Base-by-base conservation (phyloP, 2,797 vertebrate genomes). In the Bovichtus variegatus region DNA sequence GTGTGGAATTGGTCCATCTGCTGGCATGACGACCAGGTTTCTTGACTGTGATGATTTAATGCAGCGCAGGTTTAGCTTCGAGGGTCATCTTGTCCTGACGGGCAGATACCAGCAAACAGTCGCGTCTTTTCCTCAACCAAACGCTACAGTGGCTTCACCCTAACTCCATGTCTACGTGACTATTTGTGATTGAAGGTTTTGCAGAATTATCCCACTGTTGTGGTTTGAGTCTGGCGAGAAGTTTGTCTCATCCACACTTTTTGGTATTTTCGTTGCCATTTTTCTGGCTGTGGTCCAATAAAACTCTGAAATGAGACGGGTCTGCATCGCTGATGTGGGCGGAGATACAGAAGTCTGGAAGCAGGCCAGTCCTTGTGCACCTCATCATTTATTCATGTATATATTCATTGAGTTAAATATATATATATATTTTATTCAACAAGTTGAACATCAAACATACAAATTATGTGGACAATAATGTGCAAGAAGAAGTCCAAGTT, bases 1-100 rank as follows among this genome's bases (percentile, higher is more conserved):
- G 64, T 19, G 10, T 7, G 74, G 65, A 80, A 31, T 23, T 4
- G 50, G 9, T 78, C 72, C 50, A 76, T 66, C 44, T 40, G n/a
- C 49, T 64, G 61, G 82, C 27, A 62, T 2, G 23, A 57, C 21
- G 41, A 51, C 29, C 57, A 34, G 16, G 5, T 25, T 19, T 8
- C 21, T 41, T 5, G 49, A 25, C 29, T 27, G 19, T 23, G 71
- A 43, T 38, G 15, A 60, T 25, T 23, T 15, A 27, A 46, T 12
- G n/a, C 29, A 8, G n/a, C 5, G 9, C 31, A 65, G 68, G 40
- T n/a, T n/a, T n/a, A n/a, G n/a, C n/a, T n/a, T n/a, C n/a, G n/a
- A n/a, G n/a, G n/a, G n/a, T n/a, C n/a, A n/a, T n/a, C n/a, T n/a
- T n/a, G n/a, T n/a, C n/a, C n/a, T n/a, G n/a, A n/a, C n/a, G n/a